Evolutionary conservation across 2,888 invertebrate species (phyloP), one percentile per base, ranked within the genome.

Genomic region (Acleris literana): DNA sequence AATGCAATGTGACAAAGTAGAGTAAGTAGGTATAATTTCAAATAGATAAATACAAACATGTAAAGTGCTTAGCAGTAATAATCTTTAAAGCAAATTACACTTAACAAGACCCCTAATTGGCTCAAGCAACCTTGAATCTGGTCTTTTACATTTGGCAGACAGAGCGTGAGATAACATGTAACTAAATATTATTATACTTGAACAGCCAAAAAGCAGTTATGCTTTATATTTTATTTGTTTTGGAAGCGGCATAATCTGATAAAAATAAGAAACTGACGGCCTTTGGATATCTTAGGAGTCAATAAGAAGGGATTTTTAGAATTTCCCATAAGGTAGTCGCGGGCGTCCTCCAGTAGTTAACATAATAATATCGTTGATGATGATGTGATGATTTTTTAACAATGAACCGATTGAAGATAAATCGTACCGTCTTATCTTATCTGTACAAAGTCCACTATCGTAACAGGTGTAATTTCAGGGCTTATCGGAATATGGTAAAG

Each of bases 81-180:
- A 25, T 46, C 46, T 44, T 5, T 43, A 46, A 29, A 25, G n/a
- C 9, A 25, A 57, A 17, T 43, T 2, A 43, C 16, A 9, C 53
- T 56, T 39, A 44, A 17, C 17, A 20, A 56, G 17, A 44, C 44
- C 20, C 16, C 25, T 57, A 57, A 57, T 57, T 57, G 46, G 57
- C 57, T 25, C 44, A 56, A 44, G 5, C 39, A 46, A 25, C 56
- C 52, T 60, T 60, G 60, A 52, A 43, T 39, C 7, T 25, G 60
- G 52, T 22, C 52, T 25, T 60, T 60, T 44, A 56, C 56, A 56
- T 44, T 39, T 18, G 44, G 11, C 22, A 25, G 43, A 25, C 44
- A 43, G n/a, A n/a, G 44, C 18, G 11, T 56, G 56, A 56, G 56
- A 56, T 56, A 56, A 56, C 56, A 56, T n/a, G 18, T 16, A 56